These are phyloP conservation scores for Acromyrmex heyeri DNA, from an alignment of 1,140 invertebrate genomes.

Conservation along the genomic window DNA sequence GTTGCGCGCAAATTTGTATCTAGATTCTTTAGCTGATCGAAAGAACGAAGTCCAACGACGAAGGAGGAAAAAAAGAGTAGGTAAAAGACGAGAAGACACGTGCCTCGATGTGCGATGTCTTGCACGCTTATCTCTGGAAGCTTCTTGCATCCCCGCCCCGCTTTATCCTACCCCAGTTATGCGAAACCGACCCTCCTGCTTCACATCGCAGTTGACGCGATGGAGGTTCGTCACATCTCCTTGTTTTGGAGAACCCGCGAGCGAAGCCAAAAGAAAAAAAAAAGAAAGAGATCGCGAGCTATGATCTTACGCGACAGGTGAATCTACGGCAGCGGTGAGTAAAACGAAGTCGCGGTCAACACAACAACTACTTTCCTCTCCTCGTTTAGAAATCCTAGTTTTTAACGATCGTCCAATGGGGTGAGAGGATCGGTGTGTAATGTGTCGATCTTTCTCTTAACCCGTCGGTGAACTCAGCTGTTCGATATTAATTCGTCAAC, in stretches of 20 bases:
- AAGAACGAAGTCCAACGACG: slow-evolving; percentile 35
- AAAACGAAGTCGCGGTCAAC: slow-evolving; percentile 29
- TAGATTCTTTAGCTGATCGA: slow-evolving; percentile 47
- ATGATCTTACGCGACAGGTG: slow-evolving; percentile 15
- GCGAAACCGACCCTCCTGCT: slow-evolving; percentile 10
- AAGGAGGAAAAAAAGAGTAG: slow-evolving; percentile 21
- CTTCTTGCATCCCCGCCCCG: slow-evolving; percentile 43
- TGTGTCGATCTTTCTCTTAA: slow-evolving; percentile 71
- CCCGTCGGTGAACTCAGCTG: slow-evolving; percentile 75
- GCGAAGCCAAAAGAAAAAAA: background rate
- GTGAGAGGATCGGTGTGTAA: slow-evolving; percentile 71
- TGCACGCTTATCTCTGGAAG: slow-evolving; percentile 56
- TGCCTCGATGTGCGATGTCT: slow-evolving; percentile 60
- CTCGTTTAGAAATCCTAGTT: slow-evolving; percentile 72
- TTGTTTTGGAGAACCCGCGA: slow-evolving; percentile 17
- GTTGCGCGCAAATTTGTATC: slow-evolving; percentile 40
- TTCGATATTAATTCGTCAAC: slow-evolving; percentile 76
- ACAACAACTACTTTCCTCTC: slow-evolving; percentile 64
- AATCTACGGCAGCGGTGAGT: slow-evolving; percentile 17
- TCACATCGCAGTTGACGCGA: slow-evolving; percentile 13
- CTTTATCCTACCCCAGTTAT: slow-evolving; percentile 34
- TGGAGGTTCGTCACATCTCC: slow-evolving; percentile 15
- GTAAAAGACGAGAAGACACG: slow-evolving; percentile 46
- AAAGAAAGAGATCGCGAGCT: slow-evolving; percentile 17
- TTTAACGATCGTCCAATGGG: slow-evolving; percentile 76